phyloP scores from a whole-genome alignment of 2,797 vertebrate species.

The Megalops cyprinoides region DNA sequence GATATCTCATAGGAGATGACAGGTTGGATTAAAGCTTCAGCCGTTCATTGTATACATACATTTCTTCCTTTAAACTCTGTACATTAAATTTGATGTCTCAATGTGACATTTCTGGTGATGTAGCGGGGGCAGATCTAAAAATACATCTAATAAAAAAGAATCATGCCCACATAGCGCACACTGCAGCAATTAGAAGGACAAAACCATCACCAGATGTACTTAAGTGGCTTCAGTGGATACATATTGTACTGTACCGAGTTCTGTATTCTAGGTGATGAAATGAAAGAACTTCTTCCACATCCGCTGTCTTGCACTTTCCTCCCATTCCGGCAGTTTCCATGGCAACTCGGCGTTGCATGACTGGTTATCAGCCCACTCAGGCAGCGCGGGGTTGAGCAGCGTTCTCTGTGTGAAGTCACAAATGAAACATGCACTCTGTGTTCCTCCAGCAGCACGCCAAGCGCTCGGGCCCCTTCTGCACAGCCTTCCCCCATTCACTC shows the following conservation, averaged over 20 bases:
- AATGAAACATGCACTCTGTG: slow-evolving; percentile 53
- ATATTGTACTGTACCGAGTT: slow-evolving; percentile 20
- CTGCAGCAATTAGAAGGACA: neutral
- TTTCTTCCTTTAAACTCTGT: neutral
- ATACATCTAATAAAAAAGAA: neutral
- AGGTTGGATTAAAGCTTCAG: neutral
- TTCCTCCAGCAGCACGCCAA: slow-evolving; percentile 42
- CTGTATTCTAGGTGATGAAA: slow-evolving; percentile 31
- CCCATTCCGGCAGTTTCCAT: slow-evolving; percentile 75
- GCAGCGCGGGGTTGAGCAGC: slow-evolving; percentile 48
- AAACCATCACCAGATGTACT: neutral
- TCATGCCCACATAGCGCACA: slow-evolving; percentile 1
- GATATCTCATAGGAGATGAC: neutral
- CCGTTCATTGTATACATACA: neutral
- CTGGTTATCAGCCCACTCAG: slow-evolving; percentile 75
- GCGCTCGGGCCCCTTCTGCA: slow-evolving; percentile 39
- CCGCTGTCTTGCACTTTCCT: slow-evolving; percentile 60
- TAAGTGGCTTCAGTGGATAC: slow-evolving; percentile 12
- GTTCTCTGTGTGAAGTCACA: slow-evolving; percentile 56
- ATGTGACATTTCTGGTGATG: neutral
- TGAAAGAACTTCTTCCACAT: slow-evolving; percentile 46
- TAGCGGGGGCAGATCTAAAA: neutral
- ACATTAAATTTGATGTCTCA: neutral
- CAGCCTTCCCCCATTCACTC: slow-evolving; percentile 40
- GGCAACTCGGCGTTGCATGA: slow-evolving; percentile 75